Conservation (phyloP, 2,113 vertebrate species). For the Progne subis region DNA sequence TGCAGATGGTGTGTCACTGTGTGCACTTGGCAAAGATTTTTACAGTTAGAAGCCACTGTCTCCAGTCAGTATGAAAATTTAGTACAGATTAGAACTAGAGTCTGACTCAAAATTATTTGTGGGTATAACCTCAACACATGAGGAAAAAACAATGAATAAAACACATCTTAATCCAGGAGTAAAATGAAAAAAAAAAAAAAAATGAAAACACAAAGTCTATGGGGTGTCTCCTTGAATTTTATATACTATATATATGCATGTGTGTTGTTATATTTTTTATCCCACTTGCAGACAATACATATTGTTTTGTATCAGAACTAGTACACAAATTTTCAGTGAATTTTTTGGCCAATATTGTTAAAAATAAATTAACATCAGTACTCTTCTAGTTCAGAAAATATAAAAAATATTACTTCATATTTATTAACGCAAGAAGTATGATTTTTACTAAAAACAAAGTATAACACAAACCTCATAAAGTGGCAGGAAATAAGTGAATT, state of each 20-base stretch:
- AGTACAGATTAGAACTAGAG: neutral
- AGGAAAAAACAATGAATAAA: neutral
- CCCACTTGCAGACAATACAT: neutral
- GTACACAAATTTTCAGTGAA: neutral
- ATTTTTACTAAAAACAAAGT: neutral
- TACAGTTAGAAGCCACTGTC: neutral
- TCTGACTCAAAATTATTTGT: neutral
- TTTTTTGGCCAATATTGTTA: neutral
- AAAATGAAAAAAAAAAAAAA: neutral
- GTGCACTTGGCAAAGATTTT: neutral
- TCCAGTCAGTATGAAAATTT: neutral
- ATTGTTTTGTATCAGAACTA: neutral
- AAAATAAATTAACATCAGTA: neutral
- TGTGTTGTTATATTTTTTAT: neutral
- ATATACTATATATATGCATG: neutral
- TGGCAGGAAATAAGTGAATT: neutral
- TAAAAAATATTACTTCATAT: neutral
- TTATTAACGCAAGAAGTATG: neutral
- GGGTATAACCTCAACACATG: neutral
- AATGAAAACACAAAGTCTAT: neutral
- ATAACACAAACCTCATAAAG: neutral
- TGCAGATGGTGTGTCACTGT: neutral
- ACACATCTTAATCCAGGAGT: neutral
- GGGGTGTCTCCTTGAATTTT: neutral
- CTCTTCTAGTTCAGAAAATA: neutral